phyloP scores from a whole-genome alignment of 92 coral and sea anemone genomes.

The Palythoa heliodiscus region DNA sequence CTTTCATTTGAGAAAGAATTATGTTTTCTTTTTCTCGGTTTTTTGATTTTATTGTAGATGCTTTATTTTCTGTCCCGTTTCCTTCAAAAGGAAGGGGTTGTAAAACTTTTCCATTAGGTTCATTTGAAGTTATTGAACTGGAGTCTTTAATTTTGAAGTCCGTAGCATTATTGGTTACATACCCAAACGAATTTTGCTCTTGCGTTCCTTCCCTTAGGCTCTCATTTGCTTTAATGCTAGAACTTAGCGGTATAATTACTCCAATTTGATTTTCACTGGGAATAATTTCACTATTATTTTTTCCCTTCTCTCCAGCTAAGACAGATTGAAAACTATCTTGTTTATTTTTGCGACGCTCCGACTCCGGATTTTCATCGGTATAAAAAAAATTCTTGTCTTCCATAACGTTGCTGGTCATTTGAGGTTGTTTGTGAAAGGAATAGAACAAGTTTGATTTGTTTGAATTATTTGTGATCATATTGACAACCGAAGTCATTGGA shows the following conservation, averaged over 20 bases:
- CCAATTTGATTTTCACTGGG: neutral
- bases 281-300: neutral
- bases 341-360: neutral
- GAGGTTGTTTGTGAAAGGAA: neutral
- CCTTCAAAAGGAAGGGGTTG: constrained; percentile 9
- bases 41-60: neutral
- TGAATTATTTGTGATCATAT: neutral
- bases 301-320: neutral
- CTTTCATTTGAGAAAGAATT: constrained; percentile 43
- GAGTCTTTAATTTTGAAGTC: neutral
- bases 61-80: neutral
- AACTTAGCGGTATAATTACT: neutral
- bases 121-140: neutral
- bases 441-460: neutral
- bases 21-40: neutral
- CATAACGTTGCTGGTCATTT: neutral
- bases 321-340: constrained; percentile 11
- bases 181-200: neutral
- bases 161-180: neutral
- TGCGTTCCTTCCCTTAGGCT: neutral
- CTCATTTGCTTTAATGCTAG: neutral
- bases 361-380: constrained; percentile 27
- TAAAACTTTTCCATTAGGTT: constrained; percentile 22
- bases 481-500: neutral
- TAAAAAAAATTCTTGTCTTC: constrained; percentile 15